A percentile compares a stretch with the other conserved stretches of the same genome.
Evolutionary conservation across 2,888 invertebrate species (phyloP).

Genomic region (Bimastos eiseni): DNA sequence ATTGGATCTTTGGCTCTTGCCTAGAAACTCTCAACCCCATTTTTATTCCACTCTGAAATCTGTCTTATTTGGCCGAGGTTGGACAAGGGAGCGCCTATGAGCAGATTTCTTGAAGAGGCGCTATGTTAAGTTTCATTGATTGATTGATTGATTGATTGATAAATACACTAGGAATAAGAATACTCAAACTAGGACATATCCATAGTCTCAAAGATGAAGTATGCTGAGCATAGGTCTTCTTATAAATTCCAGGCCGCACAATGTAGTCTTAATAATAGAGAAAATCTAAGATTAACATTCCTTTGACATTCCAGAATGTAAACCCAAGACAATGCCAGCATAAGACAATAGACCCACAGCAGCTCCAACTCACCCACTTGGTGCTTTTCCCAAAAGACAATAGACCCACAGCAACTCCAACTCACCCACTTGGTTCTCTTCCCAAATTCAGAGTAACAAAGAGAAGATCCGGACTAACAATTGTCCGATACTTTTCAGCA

Average conservation of each 20-base stretch:
- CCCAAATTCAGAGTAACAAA: slow-evolving; percentile 57
- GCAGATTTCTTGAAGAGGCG: too few relatives aligned
- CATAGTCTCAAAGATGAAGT: too few relatives aligned
- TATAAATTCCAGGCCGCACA: neutral
- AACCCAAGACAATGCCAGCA: neutral
- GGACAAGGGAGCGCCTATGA: too few relatives aligned
- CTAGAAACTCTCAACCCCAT: too few relatives aligned
- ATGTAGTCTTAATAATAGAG: neutral
- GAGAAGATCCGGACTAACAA: slow-evolving; percentile 59
- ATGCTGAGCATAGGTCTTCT: neutral
- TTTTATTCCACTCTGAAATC: too few relatives aligned
- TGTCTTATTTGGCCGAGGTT: too few relatives aligned
- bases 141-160: too few relatives aligned
- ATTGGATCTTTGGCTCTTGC: too few relatives aligned
- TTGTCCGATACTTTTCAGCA: slow-evolving; percentile 56
- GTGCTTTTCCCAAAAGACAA: slow-evolving; percentile 30
- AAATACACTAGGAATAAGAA: too few relatives aligned
- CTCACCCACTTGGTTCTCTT: slow-evolving; percentile 49
- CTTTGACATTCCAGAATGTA: neutral
- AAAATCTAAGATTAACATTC: neutral
- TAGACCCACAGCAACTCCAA: slow-evolving; percentile 8
- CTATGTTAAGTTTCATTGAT: too few relatives aligned
- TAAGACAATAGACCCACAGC: neutral
- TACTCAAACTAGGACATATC: too few relatives aligned
- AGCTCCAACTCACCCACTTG: slow-evolving; percentile 46